Evolutionary conservation across 2,113 vertebrate genomes (phyloP).

Genomic region (Donacobius atricapilla): DNA sequence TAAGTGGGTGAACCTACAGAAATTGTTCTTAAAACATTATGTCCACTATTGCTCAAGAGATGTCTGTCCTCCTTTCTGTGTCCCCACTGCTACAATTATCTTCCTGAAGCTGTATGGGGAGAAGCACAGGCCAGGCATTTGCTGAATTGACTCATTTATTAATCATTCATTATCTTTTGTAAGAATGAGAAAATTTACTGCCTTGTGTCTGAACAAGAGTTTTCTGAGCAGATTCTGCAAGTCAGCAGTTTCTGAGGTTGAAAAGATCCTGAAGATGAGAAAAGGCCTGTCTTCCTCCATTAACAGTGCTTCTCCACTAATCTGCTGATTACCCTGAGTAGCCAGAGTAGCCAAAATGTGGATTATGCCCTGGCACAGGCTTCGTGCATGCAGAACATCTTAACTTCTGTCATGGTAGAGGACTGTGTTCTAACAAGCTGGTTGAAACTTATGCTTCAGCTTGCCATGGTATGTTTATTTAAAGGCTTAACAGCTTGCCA

Average conservation of each 20-base stretch:
- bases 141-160: conserved; percentile 30
- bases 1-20: background rate
- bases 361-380: conserved; percentile 20
- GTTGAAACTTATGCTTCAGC: conserved; percentile 55
- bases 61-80: background rate
- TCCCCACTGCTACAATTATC: background rate
- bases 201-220: conserved; percentile 14
- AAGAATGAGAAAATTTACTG: conserved; percentile 13
- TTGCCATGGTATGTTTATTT: conserved; percentile 58
- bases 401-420: conserved; percentile 53
- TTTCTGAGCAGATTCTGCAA: background rate
- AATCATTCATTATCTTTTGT: conserved; percentile 38
- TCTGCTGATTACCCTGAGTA: background rate
- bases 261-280: conserved; percentile 4
- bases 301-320: background rate
- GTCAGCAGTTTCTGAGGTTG: conserved; percentile 21
- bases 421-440: conserved; percentile 63
- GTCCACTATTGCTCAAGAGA: background rate
- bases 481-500: conserved; percentile 51
- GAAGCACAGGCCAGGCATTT: background rate
- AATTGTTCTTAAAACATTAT: background rate
- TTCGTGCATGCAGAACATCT: conserved; percentile 6
- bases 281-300: background rate
- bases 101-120: background rate
- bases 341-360: background rate